These are phyloP conservation scores for Branchipolynoe longqiensis DNA, from an alignment of 2,888 invertebrate genomes.

Conservation along the genomic window DNA sequence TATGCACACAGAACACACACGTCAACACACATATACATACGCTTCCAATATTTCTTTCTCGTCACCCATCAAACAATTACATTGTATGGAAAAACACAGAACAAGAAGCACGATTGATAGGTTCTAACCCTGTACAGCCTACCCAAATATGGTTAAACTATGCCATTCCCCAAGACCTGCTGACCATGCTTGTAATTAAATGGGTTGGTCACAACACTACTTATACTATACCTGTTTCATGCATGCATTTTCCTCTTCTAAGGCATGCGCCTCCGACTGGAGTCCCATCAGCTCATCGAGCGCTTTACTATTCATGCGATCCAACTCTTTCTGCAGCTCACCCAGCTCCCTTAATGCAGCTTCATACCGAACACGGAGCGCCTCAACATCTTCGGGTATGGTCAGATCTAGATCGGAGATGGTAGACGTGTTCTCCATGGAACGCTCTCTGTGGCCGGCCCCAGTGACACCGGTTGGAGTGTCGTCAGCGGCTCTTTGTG, in stretches of 20 bases:
- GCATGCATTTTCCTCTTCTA: slow-evolving; percentile 21
- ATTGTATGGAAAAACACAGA: no score
- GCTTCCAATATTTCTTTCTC: no score
- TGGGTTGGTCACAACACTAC: no score
- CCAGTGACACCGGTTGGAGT: slow-evolving; percentile 7
- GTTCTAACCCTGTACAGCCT: no score
- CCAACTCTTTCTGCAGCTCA: slow-evolving; percentile 29
- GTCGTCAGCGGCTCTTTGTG: neutral
- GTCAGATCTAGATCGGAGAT: slow-evolving; percentile 8
- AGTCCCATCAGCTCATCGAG: slow-evolving; percentile 50
- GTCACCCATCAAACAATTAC: no score
- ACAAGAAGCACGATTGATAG: no score
- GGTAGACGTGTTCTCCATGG: neutral
- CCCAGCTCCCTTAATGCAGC: slow-evolving; percentile 19
- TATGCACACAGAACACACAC: no score
- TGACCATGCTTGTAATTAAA: no score
- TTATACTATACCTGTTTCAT: slow-evolving; percentile 41
- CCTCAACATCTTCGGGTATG: slow-evolving; percentile 13
- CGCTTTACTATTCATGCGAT: slow-evolving; percentile 37
- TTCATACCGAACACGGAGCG: slow-evolving; percentile 15
- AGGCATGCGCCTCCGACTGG: slow-evolving; percentile 21
- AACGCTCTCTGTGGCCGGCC: neutral
- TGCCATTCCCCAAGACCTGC: no score
- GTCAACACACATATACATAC: no score
- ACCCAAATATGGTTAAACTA: no score